Percentiles rank a stretch among this genome's conserved stretches.
phyloP scores from a whole-genome alignment of 2,888 invertebrate species.

The Caenorhabditis sp. region DNA sequence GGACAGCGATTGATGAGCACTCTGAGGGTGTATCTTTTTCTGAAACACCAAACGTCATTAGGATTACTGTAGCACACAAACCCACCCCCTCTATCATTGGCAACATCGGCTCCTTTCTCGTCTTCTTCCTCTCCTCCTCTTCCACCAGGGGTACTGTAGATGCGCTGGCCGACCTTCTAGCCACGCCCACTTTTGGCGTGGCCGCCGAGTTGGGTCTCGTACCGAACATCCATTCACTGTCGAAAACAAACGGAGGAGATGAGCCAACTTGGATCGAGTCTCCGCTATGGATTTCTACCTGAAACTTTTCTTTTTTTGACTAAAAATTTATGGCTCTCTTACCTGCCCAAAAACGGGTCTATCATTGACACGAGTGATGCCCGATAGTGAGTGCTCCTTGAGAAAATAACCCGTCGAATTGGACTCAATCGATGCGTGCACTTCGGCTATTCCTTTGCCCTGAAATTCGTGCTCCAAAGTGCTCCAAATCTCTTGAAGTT shows the following conservation, averaged over 20 bases:
- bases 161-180: no score
- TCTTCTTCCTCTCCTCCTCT: background rate
- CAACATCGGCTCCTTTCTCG: conserved; percentile 1
- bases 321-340: background rate
- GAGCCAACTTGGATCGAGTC: conserved; percentile 68
- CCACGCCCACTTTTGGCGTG: no score
- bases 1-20: background rate
- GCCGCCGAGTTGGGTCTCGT: conserved; percentile 44
- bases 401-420: conserved; percentile 75
- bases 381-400: conserved; percentile 72
- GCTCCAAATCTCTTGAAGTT: no score
- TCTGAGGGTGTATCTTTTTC: conserved; percentile 24
- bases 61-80: no score
- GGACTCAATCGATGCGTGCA: conserved; percentile 78
- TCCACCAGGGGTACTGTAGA: background rate
- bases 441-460: conserved; percentile 64
- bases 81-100: conserved; percentile 34
- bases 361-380: conserved; percentile 71
- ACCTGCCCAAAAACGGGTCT: conserved; percentile 68
- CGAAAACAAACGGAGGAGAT: conserved; percentile 51
- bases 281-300: conserved; percentile 54
- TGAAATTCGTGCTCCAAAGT: no score
- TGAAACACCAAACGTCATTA: conserved; percentile 1
- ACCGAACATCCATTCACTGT: conserved; percentile 59
- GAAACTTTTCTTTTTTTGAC: background rate